Conservation (phyloP, 2,797 vertebrate species). For the Oryzias dopingdopingensis region DNA sequence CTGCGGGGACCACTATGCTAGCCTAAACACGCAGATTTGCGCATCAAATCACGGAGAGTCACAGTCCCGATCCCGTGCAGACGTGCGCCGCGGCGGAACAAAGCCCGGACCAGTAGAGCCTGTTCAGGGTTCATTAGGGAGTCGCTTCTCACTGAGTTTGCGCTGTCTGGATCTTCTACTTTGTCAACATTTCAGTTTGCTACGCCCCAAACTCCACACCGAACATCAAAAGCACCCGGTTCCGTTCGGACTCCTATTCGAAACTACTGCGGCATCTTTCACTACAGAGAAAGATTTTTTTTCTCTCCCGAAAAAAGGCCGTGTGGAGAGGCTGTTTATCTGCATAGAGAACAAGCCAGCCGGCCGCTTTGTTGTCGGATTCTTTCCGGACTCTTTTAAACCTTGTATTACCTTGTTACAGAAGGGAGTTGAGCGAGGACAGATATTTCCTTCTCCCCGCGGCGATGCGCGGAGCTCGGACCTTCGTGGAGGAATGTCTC, state of each 20-base stretch:
- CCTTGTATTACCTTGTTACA: not conserved
- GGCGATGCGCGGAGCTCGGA: slow-evolving; percentile 46
- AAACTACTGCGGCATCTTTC: not conserved
- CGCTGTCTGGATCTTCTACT: slow-evolving; percentile 36
- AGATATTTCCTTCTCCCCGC: slow-evolving; percentile 23
- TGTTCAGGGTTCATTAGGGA: slow-evolving; percentile 25
- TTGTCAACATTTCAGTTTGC: slow-evolving; percentile 38
- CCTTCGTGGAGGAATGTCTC: slow-evolving; percentile 47
- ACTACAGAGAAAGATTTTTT: not conserved
- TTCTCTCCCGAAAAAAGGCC: not conserved
- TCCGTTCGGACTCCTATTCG: not conserved
- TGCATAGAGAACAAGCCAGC: not conserved
- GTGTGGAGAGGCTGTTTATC: slow-evolving; percentile 11
- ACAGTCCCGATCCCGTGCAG: too few species aligned
- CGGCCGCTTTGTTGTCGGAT: not conserved
- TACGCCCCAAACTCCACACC: slow-evolving; percentile 41
- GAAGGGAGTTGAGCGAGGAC: not conserved
- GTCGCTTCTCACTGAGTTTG: slow-evolving; percentile 27
- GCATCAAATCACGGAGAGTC: too few species aligned
- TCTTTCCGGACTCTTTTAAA: not conserved
- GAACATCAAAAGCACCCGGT: slow-evolving; percentile 3
- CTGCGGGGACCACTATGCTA: too few species aligned
- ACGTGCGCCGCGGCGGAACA: not conserved
- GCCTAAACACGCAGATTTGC: not conserved
- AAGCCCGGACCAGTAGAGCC: slow-evolving; percentile 45